Evolutionary conservation across 2,888 invertebrate species (phyloP).

Genomic region (Zygothrica quintamaculata): DNA sequence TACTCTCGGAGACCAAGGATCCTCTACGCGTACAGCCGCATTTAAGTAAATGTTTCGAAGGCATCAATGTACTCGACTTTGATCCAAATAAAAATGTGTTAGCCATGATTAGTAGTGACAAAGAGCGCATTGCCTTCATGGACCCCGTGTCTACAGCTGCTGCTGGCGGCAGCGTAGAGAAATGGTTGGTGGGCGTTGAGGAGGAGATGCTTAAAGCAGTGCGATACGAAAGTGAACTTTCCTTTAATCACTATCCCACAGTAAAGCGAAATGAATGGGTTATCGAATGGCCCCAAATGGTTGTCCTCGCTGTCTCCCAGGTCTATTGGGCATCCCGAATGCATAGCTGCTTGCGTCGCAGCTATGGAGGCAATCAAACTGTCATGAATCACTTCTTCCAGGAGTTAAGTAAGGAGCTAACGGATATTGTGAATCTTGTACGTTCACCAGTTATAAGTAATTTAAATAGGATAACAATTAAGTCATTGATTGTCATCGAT

Average conservation of each 20-base stretch:
- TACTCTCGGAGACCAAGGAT: slow-evolving; percentile 89
- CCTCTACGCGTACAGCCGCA: slow-evolving; percentile 87
- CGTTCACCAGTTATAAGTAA: slow-evolving; percentile 86
- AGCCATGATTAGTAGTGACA: slow-evolving; percentile 87
- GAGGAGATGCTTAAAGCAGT: slow-evolving; percentile 87
- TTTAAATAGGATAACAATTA: slow-evolving; percentile 87
- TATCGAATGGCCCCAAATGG: slow-evolving; percentile 88
- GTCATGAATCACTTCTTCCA: slow-evolving; percentile 85
- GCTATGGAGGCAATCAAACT: slow-evolving; percentile 76
- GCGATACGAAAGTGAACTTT: slow-evolving; percentile 83
- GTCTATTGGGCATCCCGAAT: slow-evolving; percentile 89
- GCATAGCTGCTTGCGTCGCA: slow-evolving; percentile 85
- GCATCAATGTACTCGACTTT: slow-evolving; percentile 86
- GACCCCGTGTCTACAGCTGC: slow-evolving; percentile 85
- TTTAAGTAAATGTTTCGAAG: slow-evolving; percentile 89
- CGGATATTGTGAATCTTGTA: slow-evolving; percentile 86
- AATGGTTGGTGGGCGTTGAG: slow-evolving; percentile 88
- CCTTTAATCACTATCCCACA: slow-evolving; percentile 84
- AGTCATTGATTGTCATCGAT: slow-evolving; percentile 89
- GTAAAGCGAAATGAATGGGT: slow-evolving; percentile 86
- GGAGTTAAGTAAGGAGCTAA: slow-evolving; percentile 85
- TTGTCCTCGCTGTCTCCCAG: slow-evolving; percentile 87
- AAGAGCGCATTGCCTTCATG: slow-evolving; percentile 86
- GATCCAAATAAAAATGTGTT: slow-evolving; percentile 86
- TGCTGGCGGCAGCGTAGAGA: slow-evolving; percentile 87